A percentile compares a stretch with the other conserved stretches of the same genome.
phyloP scores from a whole-genome alignment of 2,797 vertebrate genomes.

The Acrossocheilus wenchowensis region DNA sequence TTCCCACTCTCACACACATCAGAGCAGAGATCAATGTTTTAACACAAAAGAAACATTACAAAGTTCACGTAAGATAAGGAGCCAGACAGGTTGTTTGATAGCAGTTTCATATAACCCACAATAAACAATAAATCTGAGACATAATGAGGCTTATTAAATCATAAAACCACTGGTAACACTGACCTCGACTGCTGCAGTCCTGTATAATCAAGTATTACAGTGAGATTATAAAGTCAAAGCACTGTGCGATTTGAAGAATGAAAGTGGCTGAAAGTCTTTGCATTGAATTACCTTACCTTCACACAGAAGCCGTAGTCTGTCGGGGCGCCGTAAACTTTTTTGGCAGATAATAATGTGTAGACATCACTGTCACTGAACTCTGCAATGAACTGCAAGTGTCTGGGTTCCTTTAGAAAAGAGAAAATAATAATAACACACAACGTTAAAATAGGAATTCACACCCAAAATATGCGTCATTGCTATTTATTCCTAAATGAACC shows the following conservation, averaged over 20 bases:
- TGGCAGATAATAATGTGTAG: constrained; percentile 87
- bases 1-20: neutral
- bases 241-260: constrained; percentile 4
- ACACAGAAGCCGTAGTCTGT: constrained; percentile 93
- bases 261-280: neutral
- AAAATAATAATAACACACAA: neutral
- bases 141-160: constrained; percentile 56
- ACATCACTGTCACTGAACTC: constrained; percentile 93
- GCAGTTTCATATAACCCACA: constrained; percentile 42
- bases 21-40: constrained; percentile 3
- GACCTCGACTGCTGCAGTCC: neutral
- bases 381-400: constrained; percentile 95
- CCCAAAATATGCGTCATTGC: neutral
- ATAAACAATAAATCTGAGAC: constrained; percentile 53
- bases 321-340: constrained; percentile 89
- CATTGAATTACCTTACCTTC: constrained; percentile 89
- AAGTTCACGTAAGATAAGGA: constrained; percentile 52
- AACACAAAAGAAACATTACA: constrained; percentile 31
- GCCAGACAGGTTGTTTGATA: constrained; percentile 53
- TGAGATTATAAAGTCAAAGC: neutral
- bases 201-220: constrained; percentile 33
- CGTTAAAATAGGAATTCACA: neutral
- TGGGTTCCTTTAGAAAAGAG: constrained; percentile 83
- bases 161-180: constrained; percentile 46
- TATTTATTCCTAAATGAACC: neutral